A percentile compares a stretch with the other conserved stretches of the same genome.
Evolutionary conservation across 2,797 vertebrate species (phyloP).

Genomic region (Falco concolor): DNA sequence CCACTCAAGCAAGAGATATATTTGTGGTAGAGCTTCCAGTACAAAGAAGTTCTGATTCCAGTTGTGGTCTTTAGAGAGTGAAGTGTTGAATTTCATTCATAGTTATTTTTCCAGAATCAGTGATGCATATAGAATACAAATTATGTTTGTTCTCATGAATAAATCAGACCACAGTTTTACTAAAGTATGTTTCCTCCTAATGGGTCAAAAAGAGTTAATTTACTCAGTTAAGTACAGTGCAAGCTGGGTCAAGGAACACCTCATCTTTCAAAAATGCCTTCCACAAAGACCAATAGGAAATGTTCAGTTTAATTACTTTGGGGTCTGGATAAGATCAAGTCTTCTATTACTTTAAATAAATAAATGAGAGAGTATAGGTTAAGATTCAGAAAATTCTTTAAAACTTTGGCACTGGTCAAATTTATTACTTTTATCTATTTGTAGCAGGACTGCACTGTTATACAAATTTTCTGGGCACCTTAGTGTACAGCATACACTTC

Average conservation of each 20-base stretch:
- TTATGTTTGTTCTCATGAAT: background rate
- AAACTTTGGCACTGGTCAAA: background rate
- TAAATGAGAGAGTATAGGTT: background rate
- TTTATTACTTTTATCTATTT: background rate
- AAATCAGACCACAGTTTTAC: background rate
- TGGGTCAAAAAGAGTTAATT: background rate
- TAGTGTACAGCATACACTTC: background rate
- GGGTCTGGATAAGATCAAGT: background rate
- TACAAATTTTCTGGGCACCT: background rate
- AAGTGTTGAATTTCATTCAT: background rate
- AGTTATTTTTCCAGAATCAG: background rate
- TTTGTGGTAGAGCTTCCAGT: background rate
- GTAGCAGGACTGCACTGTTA: background rate
- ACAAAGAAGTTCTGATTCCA: background rate
- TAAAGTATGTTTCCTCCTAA: background rate
- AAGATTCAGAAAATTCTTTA: background rate
- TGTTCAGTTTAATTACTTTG: background rate
- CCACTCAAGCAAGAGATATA: background rate
- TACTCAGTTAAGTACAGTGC: background rate
- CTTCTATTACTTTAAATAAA: background rate
- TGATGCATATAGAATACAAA: background rate
- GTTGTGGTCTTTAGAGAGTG: background rate
- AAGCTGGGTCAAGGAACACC: background rate
- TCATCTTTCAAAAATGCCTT: background rate
- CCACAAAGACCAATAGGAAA: background rate